These are phyloP conservation scores for Scaptomyza parva DNA, from an alignment of 2,888 invertebrate genomes.

Conservation along the genomic window DNA sequence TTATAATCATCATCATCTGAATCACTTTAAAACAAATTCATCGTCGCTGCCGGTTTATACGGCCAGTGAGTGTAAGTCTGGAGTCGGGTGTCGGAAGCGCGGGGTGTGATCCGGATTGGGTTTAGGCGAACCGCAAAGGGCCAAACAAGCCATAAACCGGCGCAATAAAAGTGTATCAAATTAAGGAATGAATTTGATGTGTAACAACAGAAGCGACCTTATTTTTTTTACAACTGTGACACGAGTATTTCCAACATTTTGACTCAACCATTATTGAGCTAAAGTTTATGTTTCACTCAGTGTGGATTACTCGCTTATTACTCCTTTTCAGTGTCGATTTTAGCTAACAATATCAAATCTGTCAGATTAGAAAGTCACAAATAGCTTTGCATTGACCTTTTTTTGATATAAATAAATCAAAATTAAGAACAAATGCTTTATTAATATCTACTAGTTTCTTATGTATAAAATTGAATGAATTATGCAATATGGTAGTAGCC, in stretches of 20 bases:
- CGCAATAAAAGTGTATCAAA: slow-evolving; percentile 79
- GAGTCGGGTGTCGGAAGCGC: not conserved
- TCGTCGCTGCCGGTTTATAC: slow-evolving; percentile 24
- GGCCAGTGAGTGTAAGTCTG: slow-evolving; percentile 5
- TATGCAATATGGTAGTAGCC: too few relatives aligned
- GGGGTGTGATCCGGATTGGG: slow-evolving; percentile 46
- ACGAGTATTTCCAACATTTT: slow-evolving; percentile 15
- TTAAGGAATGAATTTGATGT: slow-evolving; percentile 71
- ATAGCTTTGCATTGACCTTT: too few relatives aligned
- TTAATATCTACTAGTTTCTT: too few relatives aligned
- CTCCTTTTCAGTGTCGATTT: too few relatives aligned
- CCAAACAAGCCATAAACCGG: slow-evolving; percentile 79
- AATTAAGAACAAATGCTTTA: too few relatives aligned
- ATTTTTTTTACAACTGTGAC: slow-evolving; percentile 28
- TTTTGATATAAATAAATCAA: too few relatives aligned
- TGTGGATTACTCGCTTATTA: too few relatives aligned
- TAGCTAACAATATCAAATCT: too few relatives aligned
- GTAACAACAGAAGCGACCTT: slow-evolving; percentile 35
- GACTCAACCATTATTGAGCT: not conserved
- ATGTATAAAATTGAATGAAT: too few relatives aligned
- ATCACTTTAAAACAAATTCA: slow-evolving; percentile 73
- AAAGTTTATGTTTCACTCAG: slow-evolving; percentile 2
- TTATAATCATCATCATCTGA: slow-evolving; percentile 77
- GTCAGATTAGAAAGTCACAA: too few relatives aligned
- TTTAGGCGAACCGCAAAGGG: slow-evolving; percentile 61